Conservation (phyloP, 1,140 invertebrate genomes). For the Delia radicum region DNA sequence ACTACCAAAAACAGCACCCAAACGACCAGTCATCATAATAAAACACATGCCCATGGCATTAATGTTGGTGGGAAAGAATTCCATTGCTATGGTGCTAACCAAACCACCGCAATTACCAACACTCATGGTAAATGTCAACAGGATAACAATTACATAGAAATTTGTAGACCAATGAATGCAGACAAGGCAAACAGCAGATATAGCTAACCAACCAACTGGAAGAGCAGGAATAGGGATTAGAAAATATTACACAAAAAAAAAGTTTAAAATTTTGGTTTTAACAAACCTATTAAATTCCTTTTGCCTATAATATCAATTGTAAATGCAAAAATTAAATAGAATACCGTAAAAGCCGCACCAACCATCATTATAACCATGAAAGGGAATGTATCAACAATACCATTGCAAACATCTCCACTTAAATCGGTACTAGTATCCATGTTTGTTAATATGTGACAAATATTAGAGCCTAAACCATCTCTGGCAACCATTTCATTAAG, state of each 20-base stretch:
- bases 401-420: slow-evolving; percentile 25
- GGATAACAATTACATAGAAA: slow-evolving; percentile 38
- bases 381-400: slow-evolving; percentile 31
- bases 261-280: neutral
- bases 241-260: neutral
- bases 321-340: slow-evolving; percentile 49
- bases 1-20: slow-evolving; percentile 54
- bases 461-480: neutral
- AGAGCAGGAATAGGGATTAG: neutral
- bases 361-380: slow-evolving; percentile 44
- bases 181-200: no score
- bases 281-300: slow-evolving; percentile 47
- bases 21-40: slow-evolving; percentile 56
- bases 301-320: slow-evolving; percentile 45
- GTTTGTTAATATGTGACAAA: slow-evolving; percentile 36
- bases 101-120: slow-evolving; percentile 54
- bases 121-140: slow-evolving; percentile 44
- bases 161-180: slow-evolving; percentile 37
- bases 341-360: slow-evolving; percentile 38
- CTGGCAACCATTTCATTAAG: slow-evolving; percentile 38
- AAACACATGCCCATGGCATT: slow-evolving; percentile 58
- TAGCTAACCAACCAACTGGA: slow-evolving; percentile 41
- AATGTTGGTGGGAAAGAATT: slow-evolving; percentile 56
- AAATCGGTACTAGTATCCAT: slow-evolving; percentile 8
- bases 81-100: slow-evolving; percentile 53